These are phyloP conservation scores for Anseranas semipalmata DNA, from an alignment of 2,113 vertebrate species.

Conservation along the genomic window DNA sequence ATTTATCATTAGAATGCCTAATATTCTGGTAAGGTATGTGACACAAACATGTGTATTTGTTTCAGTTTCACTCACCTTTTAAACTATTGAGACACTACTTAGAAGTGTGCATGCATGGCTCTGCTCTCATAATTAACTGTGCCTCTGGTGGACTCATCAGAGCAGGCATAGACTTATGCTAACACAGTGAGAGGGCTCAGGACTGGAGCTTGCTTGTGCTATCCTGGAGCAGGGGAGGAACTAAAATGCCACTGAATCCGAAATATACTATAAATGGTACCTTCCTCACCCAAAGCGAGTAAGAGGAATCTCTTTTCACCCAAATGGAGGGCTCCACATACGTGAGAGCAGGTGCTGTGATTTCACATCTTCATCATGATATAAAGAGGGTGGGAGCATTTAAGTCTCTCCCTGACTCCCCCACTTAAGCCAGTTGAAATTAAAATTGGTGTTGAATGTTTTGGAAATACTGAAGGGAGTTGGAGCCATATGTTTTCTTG, in stretches of 20 bases:
- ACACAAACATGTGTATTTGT: background rate
- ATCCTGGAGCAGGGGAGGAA: background rate
- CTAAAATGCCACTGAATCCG: background rate
- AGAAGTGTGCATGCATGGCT: background rate
- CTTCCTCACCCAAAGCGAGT: background rate
- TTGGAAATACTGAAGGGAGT: conserved; percentile 1
- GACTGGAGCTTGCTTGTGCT: background rate
- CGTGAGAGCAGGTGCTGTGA: background rate
- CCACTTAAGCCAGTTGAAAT: conserved; percentile 19
- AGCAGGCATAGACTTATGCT: background rate
- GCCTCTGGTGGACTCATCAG: background rate
- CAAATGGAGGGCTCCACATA: background rate
- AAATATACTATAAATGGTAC: background rate
- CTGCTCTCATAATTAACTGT: background rate
- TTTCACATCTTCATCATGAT: background rate
- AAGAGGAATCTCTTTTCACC: background rate
- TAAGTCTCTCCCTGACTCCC: background rate
- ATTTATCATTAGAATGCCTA: background rate
- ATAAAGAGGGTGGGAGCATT: background rate
- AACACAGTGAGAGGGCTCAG: background rate
- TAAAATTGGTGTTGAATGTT: conserved; percentile 12
- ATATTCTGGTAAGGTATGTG: background rate
- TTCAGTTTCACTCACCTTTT: background rate
- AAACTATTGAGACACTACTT: background rate
- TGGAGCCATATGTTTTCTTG: conserved; percentile 15